These are phyloP conservation scores for Scaptomyza cyrtandrae DNA, from an alignment of 2,888 invertebrate species.

Conservation along the genomic window DNA sequence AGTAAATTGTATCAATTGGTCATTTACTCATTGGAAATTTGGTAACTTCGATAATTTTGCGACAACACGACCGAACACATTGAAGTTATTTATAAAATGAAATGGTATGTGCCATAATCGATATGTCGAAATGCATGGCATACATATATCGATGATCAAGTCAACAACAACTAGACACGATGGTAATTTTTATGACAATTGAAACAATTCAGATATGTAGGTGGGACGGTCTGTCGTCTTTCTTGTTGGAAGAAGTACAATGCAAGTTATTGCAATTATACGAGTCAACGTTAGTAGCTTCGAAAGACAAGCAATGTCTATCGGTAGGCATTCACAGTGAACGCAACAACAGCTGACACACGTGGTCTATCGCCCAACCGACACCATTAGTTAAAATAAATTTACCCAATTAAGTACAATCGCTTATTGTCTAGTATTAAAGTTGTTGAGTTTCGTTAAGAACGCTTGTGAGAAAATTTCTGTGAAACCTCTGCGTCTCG, in stretches of 20 bases:
- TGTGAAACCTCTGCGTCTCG: background rate
- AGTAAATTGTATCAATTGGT: conserved; percentile 24
- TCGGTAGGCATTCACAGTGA: conserved; percentile 11
- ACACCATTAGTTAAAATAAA: conserved; percentile 12
- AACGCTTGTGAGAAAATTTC: background rate
- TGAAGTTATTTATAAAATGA: conserved; percentile 63
- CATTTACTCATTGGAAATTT: conserved; percentile 22
- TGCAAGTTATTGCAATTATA: background rate
- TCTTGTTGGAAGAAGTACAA: background rate
- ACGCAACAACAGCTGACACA: conserved; percentile 22
- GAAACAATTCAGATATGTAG: background rate
- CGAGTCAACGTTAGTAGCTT: background rate
- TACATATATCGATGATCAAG: conserved; percentile 28
- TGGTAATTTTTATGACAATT: background rate
- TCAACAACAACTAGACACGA: background rate
- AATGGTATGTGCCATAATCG: conserved; percentile 43
- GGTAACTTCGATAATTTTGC: conserved; percentile 28
- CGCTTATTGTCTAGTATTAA: background rate
- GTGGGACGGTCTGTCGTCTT: background rate
- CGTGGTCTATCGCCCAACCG: conserved; percentile 24
- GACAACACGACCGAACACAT: conserved; percentile 59
- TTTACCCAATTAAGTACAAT: background rate
- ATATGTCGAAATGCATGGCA: conserved; percentile 18
- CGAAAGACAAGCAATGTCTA: background rate
- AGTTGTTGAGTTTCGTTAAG: background rate